These are phyloP conservation scores for Formica aserva DNA, from an alignment of 2,888 invertebrate genomes.

Conservation along the genomic window DNA sequence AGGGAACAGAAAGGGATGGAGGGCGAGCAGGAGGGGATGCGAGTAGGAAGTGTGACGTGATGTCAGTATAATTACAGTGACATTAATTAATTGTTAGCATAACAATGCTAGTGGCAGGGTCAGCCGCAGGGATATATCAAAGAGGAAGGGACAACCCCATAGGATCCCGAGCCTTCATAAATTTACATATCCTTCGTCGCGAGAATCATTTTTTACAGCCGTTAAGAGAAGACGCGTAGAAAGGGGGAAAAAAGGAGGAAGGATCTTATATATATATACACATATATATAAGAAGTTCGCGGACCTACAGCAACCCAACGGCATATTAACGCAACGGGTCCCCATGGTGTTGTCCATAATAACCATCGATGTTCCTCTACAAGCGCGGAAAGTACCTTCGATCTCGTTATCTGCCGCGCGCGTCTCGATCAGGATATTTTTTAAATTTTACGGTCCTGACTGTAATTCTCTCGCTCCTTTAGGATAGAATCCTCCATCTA, in stretches of 20 bases:
- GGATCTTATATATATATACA: slow-evolving; percentile 3
- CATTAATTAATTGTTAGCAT: slow-evolving; percentile 82
- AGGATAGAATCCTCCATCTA: background rate
- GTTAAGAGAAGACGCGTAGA: slow-evolving; percentile 74
- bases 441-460: slow-evolving; percentile 29
- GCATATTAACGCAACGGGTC: slow-evolving; percentile 78
- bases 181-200: slow-evolving; percentile 84
- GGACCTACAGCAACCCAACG: slow-evolving; percentile 83
- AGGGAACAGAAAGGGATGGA: background rate
- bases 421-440: slow-evolving; percentile 60
- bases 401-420: slow-evolving; percentile 70
- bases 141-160: slow-evolving; percentile 58
- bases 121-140: slow-evolving; percentile 58
- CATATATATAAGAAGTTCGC: slow-evolving; percentile 50
- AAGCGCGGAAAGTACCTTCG: slow-evolving; percentile 66
- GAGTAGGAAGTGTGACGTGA: slow-evolving; percentile 59
- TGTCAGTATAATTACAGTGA: slow-evolving; percentile 78
- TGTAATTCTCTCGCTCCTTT: slow-evolving; percentile 30
- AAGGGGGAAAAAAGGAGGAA: slow-evolving; percentile 38
- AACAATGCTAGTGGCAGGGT: slow-evolving; percentile 76
- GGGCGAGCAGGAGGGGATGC: background rate
- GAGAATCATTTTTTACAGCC: slow-evolving; percentile 84
- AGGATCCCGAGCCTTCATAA: slow-evolving; percentile 82
- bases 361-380: slow-evolving; percentile 81
- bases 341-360: slow-evolving; percentile 84